These are phyloP conservation scores for Penaeus monodon DNA, from an alignment of 2,888 invertebrate genomes.

Conservation along the genomic window DNA sequence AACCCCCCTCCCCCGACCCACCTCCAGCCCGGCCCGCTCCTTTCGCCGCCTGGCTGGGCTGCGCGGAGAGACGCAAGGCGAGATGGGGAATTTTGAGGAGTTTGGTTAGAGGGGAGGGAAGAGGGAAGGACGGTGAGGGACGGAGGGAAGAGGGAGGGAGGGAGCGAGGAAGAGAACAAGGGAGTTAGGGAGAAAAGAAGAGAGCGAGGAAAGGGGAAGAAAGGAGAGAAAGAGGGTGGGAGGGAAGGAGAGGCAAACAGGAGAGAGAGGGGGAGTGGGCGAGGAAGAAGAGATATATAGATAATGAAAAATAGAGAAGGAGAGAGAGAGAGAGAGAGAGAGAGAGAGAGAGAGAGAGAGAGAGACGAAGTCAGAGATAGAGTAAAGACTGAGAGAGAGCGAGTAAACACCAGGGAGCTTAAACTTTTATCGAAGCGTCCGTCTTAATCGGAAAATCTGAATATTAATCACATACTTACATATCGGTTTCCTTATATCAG, in stretches of 20 bases:
- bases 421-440: not conserved
- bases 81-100: not conserved
- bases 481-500: too few species aligned
- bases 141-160: not conserved
- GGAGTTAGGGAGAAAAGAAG: not conserved
- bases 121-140: not conserved
- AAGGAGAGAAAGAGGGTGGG: not conserved
- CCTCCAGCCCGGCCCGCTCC: too few species aligned
- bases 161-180: constrained; percentile 1
- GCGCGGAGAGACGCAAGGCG: not conserved
- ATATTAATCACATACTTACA: too few species aligned
- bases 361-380: not conserved
- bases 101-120: too few species aligned
- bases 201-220: not conserved
- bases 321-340: not conserved
- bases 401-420: not conserved
- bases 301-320: not conserved
- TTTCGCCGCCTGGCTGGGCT: not conserved
- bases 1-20: not conserved
- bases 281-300: not conserved
- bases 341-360: not conserved
- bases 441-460: not conserved
- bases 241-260: not conserved
- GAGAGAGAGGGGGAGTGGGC: not conserved
- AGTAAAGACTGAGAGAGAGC: constrained; percentile 2